A percentile compares a stretch with the other conserved stretches of the same genome.
Evolutionary conservation across 92 coral and sea anemone genomes (phyloP).

Genomic region (Phymanthus crucifer): DNA sequence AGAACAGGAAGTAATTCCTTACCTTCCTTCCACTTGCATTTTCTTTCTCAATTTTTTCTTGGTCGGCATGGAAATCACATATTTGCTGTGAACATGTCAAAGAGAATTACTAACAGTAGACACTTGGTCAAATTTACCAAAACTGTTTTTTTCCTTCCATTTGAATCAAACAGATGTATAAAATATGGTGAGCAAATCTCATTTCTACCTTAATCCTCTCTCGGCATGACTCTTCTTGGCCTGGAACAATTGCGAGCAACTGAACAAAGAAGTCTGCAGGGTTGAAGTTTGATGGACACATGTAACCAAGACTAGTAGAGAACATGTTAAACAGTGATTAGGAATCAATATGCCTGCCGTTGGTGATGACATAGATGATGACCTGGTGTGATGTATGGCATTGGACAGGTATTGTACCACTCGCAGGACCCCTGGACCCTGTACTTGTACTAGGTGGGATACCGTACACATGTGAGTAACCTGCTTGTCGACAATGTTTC

Average conservation of each 20-base stretch:
- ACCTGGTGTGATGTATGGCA: too few relatives aligned
- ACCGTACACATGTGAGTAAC: too few relatives aligned
- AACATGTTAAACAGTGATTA: not conserved
- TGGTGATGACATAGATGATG: not conserved
- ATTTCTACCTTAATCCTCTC: slow-evolving; percentile 71
- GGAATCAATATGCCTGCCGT: too few relatives aligned
- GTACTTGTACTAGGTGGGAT: too few relatives aligned
- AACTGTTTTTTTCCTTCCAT: too few relatives aligned
- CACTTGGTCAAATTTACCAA: not conserved
- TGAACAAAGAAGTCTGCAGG: slow-evolving; percentile 92
- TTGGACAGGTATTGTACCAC: too few relatives aligned
- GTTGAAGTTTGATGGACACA: slow-evolving; percentile 82
- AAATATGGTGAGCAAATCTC: too few relatives aligned
- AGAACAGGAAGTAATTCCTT: not conserved
- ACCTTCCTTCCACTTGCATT: slow-evolving; percentile 1
- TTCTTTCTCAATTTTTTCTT: not conserved
- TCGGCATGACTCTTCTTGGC: slow-evolving; percentile 60
- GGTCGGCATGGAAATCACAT: slow-evolving; percentile 26
- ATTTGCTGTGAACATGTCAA: slow-evolving; percentile 10
- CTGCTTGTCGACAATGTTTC: too few relatives aligned
- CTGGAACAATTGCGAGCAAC: slow-evolving; percentile 75
- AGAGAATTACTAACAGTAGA: not conserved
- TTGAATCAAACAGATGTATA: too few relatives aligned
- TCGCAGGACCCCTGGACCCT: too few relatives aligned
- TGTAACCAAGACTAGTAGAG: slow-evolving; percentile 71